Percentiles rank a stretch among this genome's conserved stretches.
Evolutionary conservation across 2,888 invertebrate genomes (phyloP).

Genomic region (Lobophora halterata): DNA sequence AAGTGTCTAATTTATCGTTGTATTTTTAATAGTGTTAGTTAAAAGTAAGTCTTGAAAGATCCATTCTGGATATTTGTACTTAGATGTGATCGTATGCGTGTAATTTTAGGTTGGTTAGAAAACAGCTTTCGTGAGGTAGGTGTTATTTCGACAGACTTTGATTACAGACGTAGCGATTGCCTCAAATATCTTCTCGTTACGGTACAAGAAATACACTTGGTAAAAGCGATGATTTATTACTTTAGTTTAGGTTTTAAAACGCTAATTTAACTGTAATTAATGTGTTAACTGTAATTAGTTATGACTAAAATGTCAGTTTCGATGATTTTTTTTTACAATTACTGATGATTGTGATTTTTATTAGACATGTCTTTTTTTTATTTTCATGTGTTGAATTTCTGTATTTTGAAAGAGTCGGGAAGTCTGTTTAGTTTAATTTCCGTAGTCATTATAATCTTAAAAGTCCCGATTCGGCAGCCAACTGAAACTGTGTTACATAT

Average conservation of each 20-base stretch:
- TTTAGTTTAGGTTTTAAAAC: background rate
- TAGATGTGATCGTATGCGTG: slow-evolving; percentile 14
- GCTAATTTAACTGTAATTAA: background rate
- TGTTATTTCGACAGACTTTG: background rate
- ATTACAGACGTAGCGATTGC: slow-evolving; percentile 2
- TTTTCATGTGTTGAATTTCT: no score
- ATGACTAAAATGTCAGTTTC: background rate
- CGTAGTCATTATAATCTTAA: no score
- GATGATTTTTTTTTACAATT: no score
- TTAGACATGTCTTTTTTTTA: no score
- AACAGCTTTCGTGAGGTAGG: slow-evolving; percentile 6
- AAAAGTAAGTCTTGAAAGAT: slow-evolving; percentile 9
- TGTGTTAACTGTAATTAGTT: background rate
- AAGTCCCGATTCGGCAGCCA: no score
- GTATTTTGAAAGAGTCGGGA: no score
- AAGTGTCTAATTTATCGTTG: slow-evolving; percentile 19
- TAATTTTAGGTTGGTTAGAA: slow-evolving; percentile 11
- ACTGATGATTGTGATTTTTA: no score
- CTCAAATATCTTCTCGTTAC: no score
- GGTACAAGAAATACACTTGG: no score
- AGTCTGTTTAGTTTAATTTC: no score
- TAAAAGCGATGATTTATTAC: no score
- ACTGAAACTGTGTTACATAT: no score
- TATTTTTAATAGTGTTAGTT: slow-evolving; percentile 11
- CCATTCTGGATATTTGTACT: slow-evolving; percentile 3